Evolutionary conservation across 2,797 vertebrate genomes (phyloP), one percentile per base, ranked within the genome.

Genomic region (Melanotaenia parkinsoni): DNA sequence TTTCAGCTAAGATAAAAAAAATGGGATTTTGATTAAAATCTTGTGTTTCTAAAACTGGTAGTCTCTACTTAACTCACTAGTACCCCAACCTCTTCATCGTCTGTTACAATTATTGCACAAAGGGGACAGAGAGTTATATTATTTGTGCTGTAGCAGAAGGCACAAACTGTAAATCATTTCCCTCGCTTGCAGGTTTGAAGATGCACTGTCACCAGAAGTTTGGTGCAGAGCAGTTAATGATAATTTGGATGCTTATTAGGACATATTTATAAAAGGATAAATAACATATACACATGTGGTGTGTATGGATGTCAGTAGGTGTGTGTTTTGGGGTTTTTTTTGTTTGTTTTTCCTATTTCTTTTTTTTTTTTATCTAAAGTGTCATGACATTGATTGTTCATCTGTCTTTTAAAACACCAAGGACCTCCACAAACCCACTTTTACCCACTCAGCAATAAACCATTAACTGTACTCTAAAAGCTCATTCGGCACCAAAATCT

Each of bases 101-200:
- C 74, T 82, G 61, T 89, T 82, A 82, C 80, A 40, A 66, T 75
- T 85, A 64, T 75, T 85, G 67, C 79, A 81, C 75, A 87, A 65
- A 76, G 58, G 26, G 67, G 85, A 67, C 57, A 76, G 61, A 67
- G 60, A 69, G 65, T 78, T 43, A 54, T 53, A 67, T 74, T 75
- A 74, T 70, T 78, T 79, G 81, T 86, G 84, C 84, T 85, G 80
- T 84, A 85, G 78, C 86, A 86, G 72, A 84, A 80, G 66, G 80
- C 82, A 84, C 72, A 61, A 61, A 78, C 74, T 86, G 76, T 84
- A 87, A 86, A 80, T 54, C 63, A 77, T 82, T 85, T 77, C 67
- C 78, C 74, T 74, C 53, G 18, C 35, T 62, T 84, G 58, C 73
- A 78, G 80, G 67, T 79, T 80, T 74, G 79, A 80, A 66, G 70